phyloP scores from a whole-genome alignment of 2,797 vertebrate species.

The Sphenopsis melanotis region DNA sequence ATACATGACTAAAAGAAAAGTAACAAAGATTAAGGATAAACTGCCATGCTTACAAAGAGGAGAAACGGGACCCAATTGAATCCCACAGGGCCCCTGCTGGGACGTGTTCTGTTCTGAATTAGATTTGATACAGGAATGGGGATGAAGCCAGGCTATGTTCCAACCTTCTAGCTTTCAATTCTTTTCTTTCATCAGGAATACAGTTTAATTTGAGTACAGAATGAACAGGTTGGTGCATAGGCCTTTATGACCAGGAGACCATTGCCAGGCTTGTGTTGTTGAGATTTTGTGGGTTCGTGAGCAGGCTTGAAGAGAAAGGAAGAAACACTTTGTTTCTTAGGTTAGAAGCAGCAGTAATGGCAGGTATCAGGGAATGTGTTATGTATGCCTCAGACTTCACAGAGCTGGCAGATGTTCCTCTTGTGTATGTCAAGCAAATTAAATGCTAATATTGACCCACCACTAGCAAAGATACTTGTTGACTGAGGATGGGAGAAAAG shows the following conservation, averaged over 20 bases:
- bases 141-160: background rate
- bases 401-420: background rate
- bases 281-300: background rate
- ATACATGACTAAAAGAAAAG: background rate
- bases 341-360: background rate
- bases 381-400: background rate
- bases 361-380: background rate
- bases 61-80: background rate
- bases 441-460: constrained; percentile 21
- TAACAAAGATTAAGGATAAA: background rate
- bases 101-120: background rate
- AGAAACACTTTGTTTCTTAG: background rate
- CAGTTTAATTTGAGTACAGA: background rate
- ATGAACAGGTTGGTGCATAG: background rate
- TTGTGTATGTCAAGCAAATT: background rate
- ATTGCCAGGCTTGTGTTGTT: background rate
- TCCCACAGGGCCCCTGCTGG: background rate
- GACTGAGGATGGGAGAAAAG: background rate
- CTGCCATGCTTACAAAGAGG: background rate
- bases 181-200: background rate
- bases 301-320: background rate
- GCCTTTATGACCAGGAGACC: background rate
- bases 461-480: background rate
- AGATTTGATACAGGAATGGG: background rate
- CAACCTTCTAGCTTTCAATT: background rate